These are phyloP conservation scores for Invenusta paracnida DNA, from an alignment of 2,888 invertebrate genomes.

Conservation along the genomic window DNA sequence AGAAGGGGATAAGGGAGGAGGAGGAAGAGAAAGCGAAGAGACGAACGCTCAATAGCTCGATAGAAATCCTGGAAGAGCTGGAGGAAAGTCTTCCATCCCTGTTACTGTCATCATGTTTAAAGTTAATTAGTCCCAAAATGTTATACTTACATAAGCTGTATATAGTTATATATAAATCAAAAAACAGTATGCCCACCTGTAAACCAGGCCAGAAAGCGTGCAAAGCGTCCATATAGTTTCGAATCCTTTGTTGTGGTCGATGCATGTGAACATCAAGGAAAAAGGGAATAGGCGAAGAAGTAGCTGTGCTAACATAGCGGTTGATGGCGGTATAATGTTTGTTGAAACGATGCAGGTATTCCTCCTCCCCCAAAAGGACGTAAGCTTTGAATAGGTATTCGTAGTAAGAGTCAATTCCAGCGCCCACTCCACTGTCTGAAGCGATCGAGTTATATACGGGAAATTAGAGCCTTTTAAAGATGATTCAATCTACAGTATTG, in stretches of 20 bases:
- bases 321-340: conserved; percentile 82
- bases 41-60: too few species aligned
- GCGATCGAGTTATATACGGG: too few species aligned
- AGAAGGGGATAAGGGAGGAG: too few species aligned
- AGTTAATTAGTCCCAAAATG: not conserved
- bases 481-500: too few species aligned
- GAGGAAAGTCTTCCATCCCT: too few species aligned
- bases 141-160: not conserved
- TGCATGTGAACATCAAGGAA: conserved; percentile 90
- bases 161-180: too few species aligned
- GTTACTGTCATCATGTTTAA: too few species aligned
- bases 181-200: conserved; percentile 67
- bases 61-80: too few species aligned
- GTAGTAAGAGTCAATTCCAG: conserved; percentile 96
- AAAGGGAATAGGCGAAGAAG: conserved; percentile 66
- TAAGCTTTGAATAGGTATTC: conserved; percentile 96
- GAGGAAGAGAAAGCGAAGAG: too few species aligned
- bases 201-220: conserved; percentile 97
- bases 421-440: conserved; percentile 87
- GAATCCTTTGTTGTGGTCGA: conserved; percentile 83
- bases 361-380: conserved; percentile 79
- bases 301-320: conserved; percentile 71
- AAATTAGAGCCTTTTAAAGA: too few species aligned
- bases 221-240: conserved; percentile 93
- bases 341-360: conserved; percentile 86